These are phyloP conservation scores for Aphelinus certus DNA, from an alignment of 1,140 invertebrate species.

Conservation along the genomic window DNA sequence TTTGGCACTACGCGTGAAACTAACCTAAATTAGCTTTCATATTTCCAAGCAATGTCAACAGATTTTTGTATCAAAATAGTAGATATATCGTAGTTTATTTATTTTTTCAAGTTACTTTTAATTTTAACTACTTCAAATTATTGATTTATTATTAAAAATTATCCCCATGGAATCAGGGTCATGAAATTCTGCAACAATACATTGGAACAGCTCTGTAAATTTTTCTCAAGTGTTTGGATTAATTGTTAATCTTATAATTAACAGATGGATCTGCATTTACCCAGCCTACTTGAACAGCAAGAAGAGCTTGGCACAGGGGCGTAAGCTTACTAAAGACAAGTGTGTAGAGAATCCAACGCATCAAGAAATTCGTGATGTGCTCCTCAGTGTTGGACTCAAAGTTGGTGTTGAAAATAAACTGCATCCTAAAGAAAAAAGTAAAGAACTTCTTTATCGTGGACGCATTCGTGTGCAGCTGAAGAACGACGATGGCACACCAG, in stretches of 20 bases:
- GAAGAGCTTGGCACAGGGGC: constrained; percentile 87
- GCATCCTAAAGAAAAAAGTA: constrained; percentile 90
- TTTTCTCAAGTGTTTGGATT: too few species aligned
- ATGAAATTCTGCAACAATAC: too few species aligned
- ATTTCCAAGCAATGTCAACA: background rate
- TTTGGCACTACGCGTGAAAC: background rate
- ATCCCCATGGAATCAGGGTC: too few species aligned
- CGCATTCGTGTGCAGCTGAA: constrained; percentile 91
- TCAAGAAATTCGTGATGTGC: constrained; percentile 92
- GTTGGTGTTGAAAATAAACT: constrained; percentile 95
- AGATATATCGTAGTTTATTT: constrained; percentile 43
- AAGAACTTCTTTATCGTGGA: constrained; percentile 84
- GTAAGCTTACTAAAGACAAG: constrained; percentile 83
- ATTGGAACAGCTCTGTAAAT: too few species aligned
- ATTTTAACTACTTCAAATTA: too few species aligned
- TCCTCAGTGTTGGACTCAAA: constrained; percentile 81
- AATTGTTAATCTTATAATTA: too few species aligned
- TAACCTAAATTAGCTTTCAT: constrained; percentile 7
- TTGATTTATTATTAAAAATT: too few species aligned
- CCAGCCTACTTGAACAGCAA: constrained; percentile 96
- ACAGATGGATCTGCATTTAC: constrained; percentile 96
- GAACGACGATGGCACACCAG: constrained; percentile 87
- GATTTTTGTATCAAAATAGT: constrained; percentile 32
- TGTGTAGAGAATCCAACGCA: constrained; percentile 95
- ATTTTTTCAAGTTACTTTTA: constrained; percentile 33